These are phyloP conservation scores for Malurus elegans DNA, from an alignment of 2,113 vertebrate species.

Conservation along the genomic window DNA sequence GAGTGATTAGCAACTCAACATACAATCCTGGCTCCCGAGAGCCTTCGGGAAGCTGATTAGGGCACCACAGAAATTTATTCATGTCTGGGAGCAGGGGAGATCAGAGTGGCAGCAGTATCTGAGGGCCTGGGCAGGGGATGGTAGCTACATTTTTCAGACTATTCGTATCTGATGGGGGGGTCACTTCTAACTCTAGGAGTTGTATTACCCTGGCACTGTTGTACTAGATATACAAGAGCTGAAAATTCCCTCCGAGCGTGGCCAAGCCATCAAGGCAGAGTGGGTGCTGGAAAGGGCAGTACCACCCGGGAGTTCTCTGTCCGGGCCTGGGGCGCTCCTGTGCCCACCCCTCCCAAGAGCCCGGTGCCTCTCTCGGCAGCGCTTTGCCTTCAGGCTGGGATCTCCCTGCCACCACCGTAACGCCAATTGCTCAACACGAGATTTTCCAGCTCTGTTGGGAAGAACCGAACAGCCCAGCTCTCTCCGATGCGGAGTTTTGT, in stretches of 20 bases:
- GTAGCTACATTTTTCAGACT: background rate
- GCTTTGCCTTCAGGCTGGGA: background rate
- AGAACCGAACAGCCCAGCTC: background rate
- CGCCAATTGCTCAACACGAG: accelerated
- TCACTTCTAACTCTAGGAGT: background rate
- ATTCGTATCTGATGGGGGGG: background rate
- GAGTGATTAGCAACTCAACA: background rate
- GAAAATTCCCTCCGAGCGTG: background rate
- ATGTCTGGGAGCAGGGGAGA: background rate
- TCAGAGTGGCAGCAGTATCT: accelerated
- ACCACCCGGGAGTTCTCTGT: background rate
- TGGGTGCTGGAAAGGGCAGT: background rate
- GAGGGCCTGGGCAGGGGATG: background rate
- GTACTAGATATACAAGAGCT: background rate
- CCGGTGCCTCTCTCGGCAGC: background rate
- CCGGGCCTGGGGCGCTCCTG: accelerated
- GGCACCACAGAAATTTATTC: background rate
- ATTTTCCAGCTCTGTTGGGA: background rate
- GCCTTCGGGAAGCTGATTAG: background rate
- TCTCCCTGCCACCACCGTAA: background rate
- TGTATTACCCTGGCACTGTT: no score
- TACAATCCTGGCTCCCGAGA: background rate
- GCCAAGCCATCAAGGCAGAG: background rate
- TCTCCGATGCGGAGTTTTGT: background rate
- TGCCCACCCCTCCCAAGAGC: background rate